phyloP scores from a whole-genome alignment of 2,797 vertebrate genomes.

The Syndactyla subalaris region DNA sequence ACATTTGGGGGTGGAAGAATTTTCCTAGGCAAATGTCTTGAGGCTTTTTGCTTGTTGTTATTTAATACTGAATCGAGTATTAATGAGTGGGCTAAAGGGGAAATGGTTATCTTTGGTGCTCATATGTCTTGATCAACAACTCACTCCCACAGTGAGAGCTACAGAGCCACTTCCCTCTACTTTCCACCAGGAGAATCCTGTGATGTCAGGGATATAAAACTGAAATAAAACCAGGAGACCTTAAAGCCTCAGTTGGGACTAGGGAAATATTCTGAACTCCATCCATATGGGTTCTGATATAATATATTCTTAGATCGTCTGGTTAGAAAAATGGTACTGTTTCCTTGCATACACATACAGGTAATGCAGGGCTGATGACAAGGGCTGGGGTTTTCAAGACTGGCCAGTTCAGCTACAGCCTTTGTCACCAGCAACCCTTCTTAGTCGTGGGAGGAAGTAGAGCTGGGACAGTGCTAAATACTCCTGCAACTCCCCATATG shows the following conservation, averaged over 20 bases:
- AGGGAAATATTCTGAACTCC: background rate
- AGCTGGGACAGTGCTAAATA: accelerated
- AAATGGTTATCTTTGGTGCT: background rate
- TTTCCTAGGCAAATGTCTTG: background rate
- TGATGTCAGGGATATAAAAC: background rate
- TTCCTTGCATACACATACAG: background rate
- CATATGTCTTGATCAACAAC: background rate
- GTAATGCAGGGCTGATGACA: background rate
- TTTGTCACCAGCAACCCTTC: background rate
- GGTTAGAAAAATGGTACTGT: background rate
- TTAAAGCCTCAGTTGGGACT: background rate
- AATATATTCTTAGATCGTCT: background rate
- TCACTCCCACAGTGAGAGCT: background rate
- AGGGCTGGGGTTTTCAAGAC: background rate
- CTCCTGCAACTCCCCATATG: background rate
- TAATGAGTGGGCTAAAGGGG: background rate
- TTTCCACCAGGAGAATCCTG: background rate
- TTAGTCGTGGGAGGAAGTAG: background rate
- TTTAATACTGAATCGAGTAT: background rate
- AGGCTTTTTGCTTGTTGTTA: background rate
- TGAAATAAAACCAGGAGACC: background rate
- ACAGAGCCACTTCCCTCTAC: background rate
- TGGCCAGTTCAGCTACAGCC: background rate
- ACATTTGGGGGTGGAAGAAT: background rate
- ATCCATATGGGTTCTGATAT: background rate